Conservation (phyloP, 2,888 invertebrate genomes). For the Epiperipatus broadwayi region DNA sequence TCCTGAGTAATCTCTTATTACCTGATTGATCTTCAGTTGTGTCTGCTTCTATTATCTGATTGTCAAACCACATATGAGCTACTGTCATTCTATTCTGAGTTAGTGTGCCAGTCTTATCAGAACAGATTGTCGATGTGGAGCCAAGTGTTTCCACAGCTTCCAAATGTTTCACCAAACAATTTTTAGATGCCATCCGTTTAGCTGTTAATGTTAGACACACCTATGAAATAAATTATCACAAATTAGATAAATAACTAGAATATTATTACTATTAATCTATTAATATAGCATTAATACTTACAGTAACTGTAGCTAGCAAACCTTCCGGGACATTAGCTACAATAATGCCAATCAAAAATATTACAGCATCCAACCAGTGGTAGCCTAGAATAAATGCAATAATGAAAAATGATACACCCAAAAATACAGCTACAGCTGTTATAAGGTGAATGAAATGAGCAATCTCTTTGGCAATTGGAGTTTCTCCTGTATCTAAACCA, state of each 20-base stretch:
- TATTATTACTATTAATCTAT: neutral
- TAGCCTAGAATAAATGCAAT: conserved; percentile 46
- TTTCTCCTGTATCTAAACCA: conserved; percentile 42
- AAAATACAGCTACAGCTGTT: conserved; percentile 42
- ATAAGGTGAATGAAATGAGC: conserved; percentile 51
- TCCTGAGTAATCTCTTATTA: too few relatives aligned
- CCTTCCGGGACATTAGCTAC: conserved; percentile 67
- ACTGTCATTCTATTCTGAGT: conserved; percentile 57
- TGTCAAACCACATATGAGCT: conserved; percentile 52
- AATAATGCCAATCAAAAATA: conserved; percentile 51
- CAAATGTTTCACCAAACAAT: conserved; percentile 56
- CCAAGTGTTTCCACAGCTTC: conserved; percentile 60
- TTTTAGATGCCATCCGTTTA: conserved; percentile 57
- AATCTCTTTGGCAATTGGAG: conserved; percentile 57
- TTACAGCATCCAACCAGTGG: conserved; percentile 45
- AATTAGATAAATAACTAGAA: neutral
- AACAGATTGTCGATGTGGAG: conserved; percentile 58
- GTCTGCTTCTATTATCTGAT: conserved; percentile 42
- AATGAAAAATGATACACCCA: conserved; percentile 48
- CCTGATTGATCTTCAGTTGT: conserved; percentile 40
- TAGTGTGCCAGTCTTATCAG: conserved; percentile 57
- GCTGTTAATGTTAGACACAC: conserved; percentile 52
- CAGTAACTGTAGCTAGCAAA: conserved; percentile 53
- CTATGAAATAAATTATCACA: conserved; percentile 19
- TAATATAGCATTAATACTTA: conserved; percentile 23